These are phyloP conservation scores for Aleiodes sp. DNA, from an alignment of 1,140 invertebrate genomes.

Conservation along the genomic window DNA sequence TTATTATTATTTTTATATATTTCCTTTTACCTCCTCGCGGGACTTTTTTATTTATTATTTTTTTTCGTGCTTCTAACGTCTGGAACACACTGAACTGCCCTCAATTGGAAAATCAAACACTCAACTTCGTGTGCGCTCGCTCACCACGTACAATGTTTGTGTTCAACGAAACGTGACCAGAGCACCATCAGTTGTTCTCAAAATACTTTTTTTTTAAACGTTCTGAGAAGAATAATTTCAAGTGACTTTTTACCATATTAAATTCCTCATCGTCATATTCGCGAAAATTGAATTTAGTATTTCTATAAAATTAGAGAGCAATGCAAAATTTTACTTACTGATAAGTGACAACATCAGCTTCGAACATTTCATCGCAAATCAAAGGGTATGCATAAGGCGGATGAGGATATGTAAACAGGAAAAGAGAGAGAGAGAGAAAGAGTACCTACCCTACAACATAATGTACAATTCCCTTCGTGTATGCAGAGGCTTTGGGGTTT, in stretches of 20 bases:
- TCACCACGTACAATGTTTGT: constrained; percentile 29
- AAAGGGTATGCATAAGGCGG: neutral
- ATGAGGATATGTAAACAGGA: constrained; percentile 18
- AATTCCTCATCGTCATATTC: no score
- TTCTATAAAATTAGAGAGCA: no score
- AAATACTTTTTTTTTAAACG: neutral
- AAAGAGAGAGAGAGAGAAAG: constrained; percentile 3
- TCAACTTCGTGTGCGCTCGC: neutral
- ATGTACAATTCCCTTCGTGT: constrained; percentile 7
- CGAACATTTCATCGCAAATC: neutral
- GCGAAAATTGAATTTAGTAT: no score
- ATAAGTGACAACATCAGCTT: no score
- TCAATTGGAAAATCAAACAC: constrained; percentile 33
- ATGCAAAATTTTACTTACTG: no score
- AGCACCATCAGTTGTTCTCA: constrained; percentile 11
- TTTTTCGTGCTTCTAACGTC: constrained; percentile 10
- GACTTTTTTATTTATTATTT: constrained; percentile 16
- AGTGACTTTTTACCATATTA: no score
- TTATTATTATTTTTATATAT: constrained; percentile 1
- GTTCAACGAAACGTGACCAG: constrained; percentile 29
- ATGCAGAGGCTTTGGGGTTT: constrained; percentile 7
- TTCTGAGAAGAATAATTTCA: no score
- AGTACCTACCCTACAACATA: constrained; percentile 17
- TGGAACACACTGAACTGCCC: constrained; percentile 24
- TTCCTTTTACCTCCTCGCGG: neutral